Percentiles rank a stretch among this genome's conserved stretches.
These are phyloP conservation scores for Achroia grisella DNA, from an alignment of 1,140 invertebrate genomes.

Conservation along the genomic window DNA sequence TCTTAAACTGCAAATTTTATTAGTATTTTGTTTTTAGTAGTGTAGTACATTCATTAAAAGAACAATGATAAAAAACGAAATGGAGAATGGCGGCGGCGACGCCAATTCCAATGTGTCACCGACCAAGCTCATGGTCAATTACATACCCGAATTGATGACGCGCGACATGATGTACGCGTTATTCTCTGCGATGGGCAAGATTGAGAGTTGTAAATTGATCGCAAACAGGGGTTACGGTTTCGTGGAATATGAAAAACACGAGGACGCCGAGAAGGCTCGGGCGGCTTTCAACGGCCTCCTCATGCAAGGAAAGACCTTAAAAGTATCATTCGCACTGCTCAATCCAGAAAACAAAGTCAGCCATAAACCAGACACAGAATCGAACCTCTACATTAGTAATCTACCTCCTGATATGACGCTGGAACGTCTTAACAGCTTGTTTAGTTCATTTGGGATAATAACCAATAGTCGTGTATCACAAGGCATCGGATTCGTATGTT, in stretches of 20 bases:
- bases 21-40: slow-evolving; percentile 66
- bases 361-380: slow-evolving; percentile 66
- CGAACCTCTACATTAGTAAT: slow-evolving; percentile 71
- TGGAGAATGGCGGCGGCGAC: slow-evolving; percentile 72
- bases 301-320: slow-evolving; percentile 70
- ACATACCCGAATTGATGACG: slow-evolving; percentile 71
- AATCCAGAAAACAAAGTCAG: slow-evolving; percentile 69
- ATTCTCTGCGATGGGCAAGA: slow-evolving; percentile 69
- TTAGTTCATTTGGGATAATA: slow-evolving; percentile 60
- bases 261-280: slow-evolving; percentile 71
- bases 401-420: slow-evolving; percentile 68
- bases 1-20: slow-evolving; percentile 53
- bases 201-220: slow-evolving; percentile 68
- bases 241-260: slow-evolving; percentile 68
- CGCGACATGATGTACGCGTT: slow-evolving; percentile 71
- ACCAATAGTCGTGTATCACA: slow-evolving; percentile 69
- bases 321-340: slow-evolving; percentile 70
- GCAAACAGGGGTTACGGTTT: slow-evolving; percentile 70
- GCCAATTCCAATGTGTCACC: slow-evolving; percentile 71
- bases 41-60: slow-evolving; percentile 57
- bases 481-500: slow-evolving; percentile 70
- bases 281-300: slow-evolving; percentile 67
- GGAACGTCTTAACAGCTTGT: slow-evolving; percentile 59
- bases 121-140: slow-evolving; percentile 74
- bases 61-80: slow-evolving; percentile 66